Evolutionary conservation across 2,797 vertebrate genomes (phyloP), one percentile per base, ranked within the genome.

Genomic region (Halcyon badia): DNA sequence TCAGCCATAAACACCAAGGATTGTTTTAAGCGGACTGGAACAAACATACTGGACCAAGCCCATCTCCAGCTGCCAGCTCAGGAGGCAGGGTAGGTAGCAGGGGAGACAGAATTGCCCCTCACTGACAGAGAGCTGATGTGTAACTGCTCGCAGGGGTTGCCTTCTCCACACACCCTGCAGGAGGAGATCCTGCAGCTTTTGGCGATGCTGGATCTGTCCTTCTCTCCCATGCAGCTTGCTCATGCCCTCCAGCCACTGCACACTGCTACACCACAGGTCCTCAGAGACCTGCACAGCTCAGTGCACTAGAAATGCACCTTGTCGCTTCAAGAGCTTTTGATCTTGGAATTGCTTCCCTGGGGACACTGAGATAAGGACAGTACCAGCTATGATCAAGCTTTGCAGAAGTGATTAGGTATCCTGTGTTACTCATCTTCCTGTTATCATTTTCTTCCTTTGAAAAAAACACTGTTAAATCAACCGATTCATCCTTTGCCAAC

Each of bases 401-500:
- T 80, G 69, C 82, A 91, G 54, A 85, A 94, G 66, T 33, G 37
- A 84, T 94, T 95, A 54, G 70, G 66, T 83, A 94, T 87, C 90
- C 92, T 95, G 86, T 90, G 86, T 92, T 92, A 54, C 66, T 62
- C 70, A 66, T 72, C 92, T 97, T 96, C 95, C 96, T 96, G 95
- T 90, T 94, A 79, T 25, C 37, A 5, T 84, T 82, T 87, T 96
- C 72, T 95, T 84, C 94, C 80, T 88, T 62, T 94, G 88, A 92
- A 88, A 94, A 94, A 82, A 30, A 2, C 26, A 21, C 65, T 86
- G 83, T 87, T 62, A 84, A 90, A 92, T 51, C 39, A 82, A 56
- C 30, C 1, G 57, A 94, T 93, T 96, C 54, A 95, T 96, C 95
- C 56, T 82, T 39, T 93, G 94, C 95, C 92, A 96, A 54, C 0